Evolutionary conservation across 2,113 vertebrate species (phyloP).

Genomic region (Strix uralensis): DNA sequence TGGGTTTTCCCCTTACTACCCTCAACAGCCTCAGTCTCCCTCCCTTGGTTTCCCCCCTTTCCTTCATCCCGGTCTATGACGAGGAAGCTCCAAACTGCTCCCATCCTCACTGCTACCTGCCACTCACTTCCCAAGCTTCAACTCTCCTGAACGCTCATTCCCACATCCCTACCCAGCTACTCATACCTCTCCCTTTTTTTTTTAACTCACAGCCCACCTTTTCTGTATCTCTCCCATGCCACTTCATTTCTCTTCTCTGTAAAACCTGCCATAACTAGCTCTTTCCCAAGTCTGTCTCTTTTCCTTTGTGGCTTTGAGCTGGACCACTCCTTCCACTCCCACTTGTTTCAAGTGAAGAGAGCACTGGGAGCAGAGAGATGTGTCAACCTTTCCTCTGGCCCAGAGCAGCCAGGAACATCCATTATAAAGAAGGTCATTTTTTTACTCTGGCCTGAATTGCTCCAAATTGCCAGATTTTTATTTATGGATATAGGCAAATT

Average conservation of each 20-base stretch:
- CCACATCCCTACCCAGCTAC: background rate
- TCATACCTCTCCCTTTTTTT: background rate
- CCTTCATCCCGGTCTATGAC: background rate
- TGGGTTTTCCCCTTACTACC: background rate
- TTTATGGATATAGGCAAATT: background rate
- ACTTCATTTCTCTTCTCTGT: background rate
- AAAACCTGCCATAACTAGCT: background rate
- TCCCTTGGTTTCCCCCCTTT: background rate
- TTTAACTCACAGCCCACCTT: background rate
- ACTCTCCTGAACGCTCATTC: fast-evolving
- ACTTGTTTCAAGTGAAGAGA: background rate
- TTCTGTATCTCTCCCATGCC: background rate
- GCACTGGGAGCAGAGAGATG: background rate
- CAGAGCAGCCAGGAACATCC: background rate
- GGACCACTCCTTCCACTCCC: background rate
- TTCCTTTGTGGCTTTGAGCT: background rate
- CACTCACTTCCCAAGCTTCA: background rate
- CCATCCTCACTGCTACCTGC: background rate
- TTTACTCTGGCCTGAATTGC: background rate
- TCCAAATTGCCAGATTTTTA: background rate
- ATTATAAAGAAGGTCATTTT: background rate
- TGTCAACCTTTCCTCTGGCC: background rate
- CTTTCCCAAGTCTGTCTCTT: background rate
- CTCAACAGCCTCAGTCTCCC: background rate
- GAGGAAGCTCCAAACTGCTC: background rate